These are phyloP conservation scores for Heteropelma amictum DNA, from an alignment of 2,888 invertebrate genomes.

Conservation along the genomic window DNA sequence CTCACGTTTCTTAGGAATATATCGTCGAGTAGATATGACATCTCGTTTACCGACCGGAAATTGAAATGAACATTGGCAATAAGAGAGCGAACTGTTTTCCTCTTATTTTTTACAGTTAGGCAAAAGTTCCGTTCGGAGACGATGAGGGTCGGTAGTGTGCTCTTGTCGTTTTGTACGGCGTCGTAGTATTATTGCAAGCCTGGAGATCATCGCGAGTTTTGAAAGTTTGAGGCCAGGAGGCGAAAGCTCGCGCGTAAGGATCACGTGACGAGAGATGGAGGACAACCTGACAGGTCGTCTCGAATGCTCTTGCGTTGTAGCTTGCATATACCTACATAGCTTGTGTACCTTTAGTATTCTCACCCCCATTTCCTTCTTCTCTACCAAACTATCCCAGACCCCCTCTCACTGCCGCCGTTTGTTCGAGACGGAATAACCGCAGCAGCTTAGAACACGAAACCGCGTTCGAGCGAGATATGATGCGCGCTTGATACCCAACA, in stretches of 20 bases:
- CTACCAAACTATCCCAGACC: no score
- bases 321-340: no score
- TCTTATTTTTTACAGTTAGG: not conserved
- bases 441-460: conserved; percentile 46
- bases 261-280: conserved; percentile 36
- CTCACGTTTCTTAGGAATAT: not conserved
- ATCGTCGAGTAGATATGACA: not conserved
- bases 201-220: conserved; percentile 48
- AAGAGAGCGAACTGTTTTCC: not conserved
- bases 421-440: conserved; percentile 33
- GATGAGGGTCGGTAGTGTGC: conserved; percentile 12
- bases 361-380: no score
- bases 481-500: conserved; percentile 38
- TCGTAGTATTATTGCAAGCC: conserved; percentile 37
- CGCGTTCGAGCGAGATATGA: conserved; percentile 40
- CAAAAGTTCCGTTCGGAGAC: conserved; percentile 12
- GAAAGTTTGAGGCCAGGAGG: conserved; percentile 45
- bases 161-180: conserved; percentile 46
- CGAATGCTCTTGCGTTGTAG: conserved; percentile 17
- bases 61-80: conserved; percentile 8
- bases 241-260: conserved; percentile 34
- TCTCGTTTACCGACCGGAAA: not conserved
- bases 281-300: conserved; percentile 50
- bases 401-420: conserved; percentile 20
- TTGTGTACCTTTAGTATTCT: no score